Base-by-base conservation (phyloP, 1,140 invertebrate genomes). In the Acyrthosiphon pisum region DNA sequence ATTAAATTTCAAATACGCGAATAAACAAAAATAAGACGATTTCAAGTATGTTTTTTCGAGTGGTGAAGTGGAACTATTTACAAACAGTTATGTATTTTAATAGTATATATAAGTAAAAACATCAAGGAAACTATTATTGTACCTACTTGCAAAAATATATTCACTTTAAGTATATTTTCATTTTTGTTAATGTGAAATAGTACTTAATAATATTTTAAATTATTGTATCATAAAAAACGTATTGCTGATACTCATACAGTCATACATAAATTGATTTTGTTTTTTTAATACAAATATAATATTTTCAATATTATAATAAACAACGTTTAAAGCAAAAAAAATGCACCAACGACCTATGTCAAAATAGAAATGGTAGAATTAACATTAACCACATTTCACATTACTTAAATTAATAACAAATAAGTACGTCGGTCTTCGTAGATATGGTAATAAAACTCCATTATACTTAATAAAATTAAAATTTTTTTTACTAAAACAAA, bases 1-100 rank as follows among this genome's bases (percentile, higher is more conserved):
- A 86, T 86, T 86, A 86, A 30, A 44, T 86, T 86, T 86, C 83
- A 86, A 86, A 86, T 86, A 86, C 0, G 60, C n/a, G 37, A 7
- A 20, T 30, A 86, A 26, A 44, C 37, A 86, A 86, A 86, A 44
- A 41, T 86, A 86, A 86, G 22, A 86, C 9, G 23, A 86, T 86
- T 86, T 86, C 37, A 37, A 86, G 83, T 86, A 86, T 44, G 37
- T 86, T 41, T 44, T 41, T 86, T 86, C 37, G 23, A 86, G 37
- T 11, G 37, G 83, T 86, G 37, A 86, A 86, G 83, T 86, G 83
- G 23, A 41, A 86, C 23, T 41, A 86, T 86, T 44, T 44, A 26
- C 83, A 44, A 44, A 44, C 9, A 86, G 2, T 26, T 26, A 86
- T 26, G 23, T 44, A 86, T 41, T 86, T 76, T 76, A n/a, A n/a